These are phyloP conservation scores for Lordiphosa fenestrarum DNA, from an alignment of 2,888 invertebrate species.

Conservation along the genomic window DNA sequence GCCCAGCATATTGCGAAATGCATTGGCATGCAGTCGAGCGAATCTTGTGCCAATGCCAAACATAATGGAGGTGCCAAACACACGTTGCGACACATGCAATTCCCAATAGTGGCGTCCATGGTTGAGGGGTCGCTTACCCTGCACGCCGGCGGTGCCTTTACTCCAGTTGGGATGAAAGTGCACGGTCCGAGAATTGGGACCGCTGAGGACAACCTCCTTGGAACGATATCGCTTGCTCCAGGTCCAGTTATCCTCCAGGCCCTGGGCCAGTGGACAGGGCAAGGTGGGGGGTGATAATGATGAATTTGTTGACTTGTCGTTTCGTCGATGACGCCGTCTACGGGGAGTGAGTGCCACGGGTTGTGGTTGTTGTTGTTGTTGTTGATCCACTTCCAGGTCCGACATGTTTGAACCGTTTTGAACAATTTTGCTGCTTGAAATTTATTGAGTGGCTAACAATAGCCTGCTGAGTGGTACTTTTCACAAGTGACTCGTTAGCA, in stretches of 20 bases:
- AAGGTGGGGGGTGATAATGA: not conserved
- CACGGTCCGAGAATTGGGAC: constrained; percentile 82
- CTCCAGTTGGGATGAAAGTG: constrained; percentile 89
- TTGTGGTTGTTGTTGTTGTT: constrained; percentile 18
- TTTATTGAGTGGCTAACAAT: not conserved
- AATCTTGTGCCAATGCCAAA: constrained; percentile 84
- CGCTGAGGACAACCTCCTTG: constrained; percentile 83
- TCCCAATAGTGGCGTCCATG: constrained; percentile 86
- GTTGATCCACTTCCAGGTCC: constrained; percentile 48
- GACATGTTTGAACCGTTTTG: constrained; percentile 36
- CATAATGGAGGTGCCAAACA: constrained; percentile 89
- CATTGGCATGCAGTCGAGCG: constrained; percentile 84
- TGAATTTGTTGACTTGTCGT: constrained; percentile 2
- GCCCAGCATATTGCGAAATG: constrained; percentile 87
- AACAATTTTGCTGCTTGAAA: constrained; percentile 19
- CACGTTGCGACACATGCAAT: constrained; percentile 83
- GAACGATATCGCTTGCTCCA: constrained; percentile 84
- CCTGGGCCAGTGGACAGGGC: constrained; percentile 76
- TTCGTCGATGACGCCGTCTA: constrained; percentile 24
- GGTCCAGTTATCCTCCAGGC: constrained; percentile 85
- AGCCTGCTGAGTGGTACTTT: constrained; percentile 7
- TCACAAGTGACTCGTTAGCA: constrained; percentile 25
- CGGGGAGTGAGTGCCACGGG: constrained; percentile 19
- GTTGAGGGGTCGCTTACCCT: constrained; percentile 85
- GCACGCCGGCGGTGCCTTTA: constrained; percentile 87